These are phyloP conservation scores for Ptilorrhoa leucosticta DNA, from an alignment of 2,113 vertebrate species.

Conservation along the genomic window DNA sequence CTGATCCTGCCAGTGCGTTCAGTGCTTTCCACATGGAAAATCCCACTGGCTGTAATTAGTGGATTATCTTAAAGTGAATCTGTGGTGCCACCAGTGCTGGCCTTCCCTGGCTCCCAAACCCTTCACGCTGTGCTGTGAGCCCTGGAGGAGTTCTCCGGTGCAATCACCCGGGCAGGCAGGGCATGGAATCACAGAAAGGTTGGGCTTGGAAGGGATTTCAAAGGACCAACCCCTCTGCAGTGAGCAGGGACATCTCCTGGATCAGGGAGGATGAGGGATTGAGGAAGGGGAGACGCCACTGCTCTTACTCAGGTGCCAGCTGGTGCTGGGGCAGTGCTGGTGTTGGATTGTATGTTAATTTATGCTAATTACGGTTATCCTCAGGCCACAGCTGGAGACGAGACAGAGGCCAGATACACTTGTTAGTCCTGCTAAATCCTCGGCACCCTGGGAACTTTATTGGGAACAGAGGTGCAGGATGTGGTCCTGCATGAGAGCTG, in stretches of 20 bases:
- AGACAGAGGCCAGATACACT: neutral
- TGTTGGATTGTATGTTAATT: neutral
- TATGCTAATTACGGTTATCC: neutral
- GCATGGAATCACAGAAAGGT: rapidly evolving
- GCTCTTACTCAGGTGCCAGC: neutral
- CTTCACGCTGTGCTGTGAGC: neutral
- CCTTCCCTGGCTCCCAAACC: neutral
- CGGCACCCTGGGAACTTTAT: neutral
- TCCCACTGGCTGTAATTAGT: rapidly evolving
- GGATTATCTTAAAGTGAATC: neutral
- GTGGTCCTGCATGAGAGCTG: neutral
- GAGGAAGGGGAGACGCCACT: neutral
- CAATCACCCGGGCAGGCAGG: neutral
- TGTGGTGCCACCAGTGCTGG: neutral
- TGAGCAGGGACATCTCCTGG: neutral
- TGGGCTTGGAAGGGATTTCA: neutral
- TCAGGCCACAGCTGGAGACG: neutral
- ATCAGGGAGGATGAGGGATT: neutral
- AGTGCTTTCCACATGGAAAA: neutral
- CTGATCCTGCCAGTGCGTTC: neutral
- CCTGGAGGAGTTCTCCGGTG: neutral
- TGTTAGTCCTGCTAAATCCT: neutral
- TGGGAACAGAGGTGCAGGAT: neutral
- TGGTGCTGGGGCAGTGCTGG: neutral
- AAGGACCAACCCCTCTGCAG: neutral